Evolutionary conservation across 2,888 invertebrate genomes (phyloP), one percentile per base, ranked within the genome.

Genomic region (Acrobasis repandana): DNA sequence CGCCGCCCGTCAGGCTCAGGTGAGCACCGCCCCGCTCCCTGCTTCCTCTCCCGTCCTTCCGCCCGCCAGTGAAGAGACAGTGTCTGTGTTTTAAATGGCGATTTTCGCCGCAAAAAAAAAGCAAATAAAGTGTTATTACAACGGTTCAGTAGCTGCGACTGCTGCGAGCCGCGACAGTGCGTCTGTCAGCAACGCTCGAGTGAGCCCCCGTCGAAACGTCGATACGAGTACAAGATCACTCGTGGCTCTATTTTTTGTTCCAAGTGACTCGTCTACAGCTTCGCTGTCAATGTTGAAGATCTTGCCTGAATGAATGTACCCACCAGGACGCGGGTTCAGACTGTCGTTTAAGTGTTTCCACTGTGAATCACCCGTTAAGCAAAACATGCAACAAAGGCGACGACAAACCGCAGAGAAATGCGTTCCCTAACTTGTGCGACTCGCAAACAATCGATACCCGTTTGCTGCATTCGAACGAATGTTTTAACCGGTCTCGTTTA

Each of bases 1-100:
- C 95, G 77, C 95, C 95, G 82, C 95, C 95, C 72, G 93, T 95
- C 65, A 85, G 93, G 83, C 87, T 93, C 83, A 93, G 93, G 93
- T 93, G 85, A 89, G 89, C 70, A 63, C 71, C 66, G 64, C 28
- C 28, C 28, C 6, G 28, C 28, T 28, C 28, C 28, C 28, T 5
- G 28, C 28, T 28, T 28, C 28, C 28, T 28, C 28, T 28, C 28
- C 28, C 28, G 28, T 28, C 28, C 28, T 28, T 63, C 61, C 69
- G 67, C 57, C 60, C 62, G 70, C 73, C 54, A 63, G 58, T 71
- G 65, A 67, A 80, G 84, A 83, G 83, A 67, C 71, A 76, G 81
- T 77, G 75, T 69, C 73, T 73, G 76, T 74, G 79, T 78, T 79
- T 73, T 75, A 77, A 68, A 16, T 28, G 48, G 49, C 59, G 61